A percentile compares a stretch with the other conserved stretches of the same genome.
These are phyloP conservation scores for Eupithecia centaureata DNA, from an alignment of 2,888 invertebrate genomes.

Conservation along the genomic window DNA sequence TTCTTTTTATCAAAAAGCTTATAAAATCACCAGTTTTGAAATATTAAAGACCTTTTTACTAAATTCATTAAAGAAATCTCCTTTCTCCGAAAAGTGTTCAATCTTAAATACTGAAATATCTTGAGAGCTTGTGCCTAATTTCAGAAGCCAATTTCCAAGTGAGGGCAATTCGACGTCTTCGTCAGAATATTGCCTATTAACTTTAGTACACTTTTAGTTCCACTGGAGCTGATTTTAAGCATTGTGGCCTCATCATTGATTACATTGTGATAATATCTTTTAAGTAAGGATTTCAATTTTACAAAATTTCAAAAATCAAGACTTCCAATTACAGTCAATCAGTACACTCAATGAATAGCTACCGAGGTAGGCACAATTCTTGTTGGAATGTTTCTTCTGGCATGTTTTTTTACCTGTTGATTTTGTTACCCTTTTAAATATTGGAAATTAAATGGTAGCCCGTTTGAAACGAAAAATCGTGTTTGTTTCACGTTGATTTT, in stretches of 20 bases:
- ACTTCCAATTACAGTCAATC: not conserved
- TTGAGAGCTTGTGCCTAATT: slow-evolving; percentile 33
- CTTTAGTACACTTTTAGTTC: slow-evolving; percentile 56
- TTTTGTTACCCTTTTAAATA: not conserved
- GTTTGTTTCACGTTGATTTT: not conserved
- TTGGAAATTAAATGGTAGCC: not conserved
- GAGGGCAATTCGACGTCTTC: slow-evolving; percentile 51
- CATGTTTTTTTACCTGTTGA: not conserved
- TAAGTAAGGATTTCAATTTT: not conserved
- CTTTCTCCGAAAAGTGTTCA: slow-evolving; percentile 17
- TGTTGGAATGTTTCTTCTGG: not conserved
- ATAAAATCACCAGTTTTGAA: slow-evolving; percentile 2
- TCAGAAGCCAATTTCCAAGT: slow-evolving; percentile 50
- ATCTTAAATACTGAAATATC: slow-evolving; percentile 28
- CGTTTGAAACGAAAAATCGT: not conserved
- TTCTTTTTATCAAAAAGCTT: not conserved
- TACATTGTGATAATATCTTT: slow-evolving; percentile 47
- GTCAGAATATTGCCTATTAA: slow-evolving; percentile 52
- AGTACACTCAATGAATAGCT: not conserved
- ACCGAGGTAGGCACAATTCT: not conserved
- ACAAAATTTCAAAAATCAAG: not conserved
- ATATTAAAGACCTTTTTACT: slow-evolving; percentile 12
- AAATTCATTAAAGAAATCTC: slow-evolving; percentile 12
- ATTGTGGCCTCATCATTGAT: slow-evolving; percentile 50
- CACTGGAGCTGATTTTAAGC: slow-evolving; percentile 54